Base-by-base conservation (phyloP, 1,140 invertebrate species). In the Yoshiicerus persimilis region DNA sequence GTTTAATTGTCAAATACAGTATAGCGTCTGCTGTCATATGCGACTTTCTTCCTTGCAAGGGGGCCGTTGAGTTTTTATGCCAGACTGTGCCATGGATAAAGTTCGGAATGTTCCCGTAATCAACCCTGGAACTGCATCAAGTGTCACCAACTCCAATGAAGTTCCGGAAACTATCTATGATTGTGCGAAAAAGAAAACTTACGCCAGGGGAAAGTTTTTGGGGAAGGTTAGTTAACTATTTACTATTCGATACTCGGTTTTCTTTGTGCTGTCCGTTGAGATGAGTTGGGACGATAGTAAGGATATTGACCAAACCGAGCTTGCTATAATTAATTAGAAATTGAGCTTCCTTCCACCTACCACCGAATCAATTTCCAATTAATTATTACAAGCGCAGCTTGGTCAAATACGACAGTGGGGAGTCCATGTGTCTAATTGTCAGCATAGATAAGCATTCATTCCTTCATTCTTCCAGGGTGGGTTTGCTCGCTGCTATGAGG, bases 401-500 rank as follows among this genome's bases (percentile, higher is more conserved):
- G 23, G 23, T 27, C 34, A 2, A n/a, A 2, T 34, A 13, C 75
- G 4, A 80, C 11, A 32, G 11, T 70, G 25, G 34, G 6, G 10
- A 11, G 27, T 34, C 5, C 75, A 32, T 34, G 70, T 34, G 4
- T 25, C 34, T n/a, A 34, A 56, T 39, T 11, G n/a, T n/a, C n/a
- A n/a, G n/a, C n/a, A 39, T 16, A 25, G 32, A n/a, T 38, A 34
- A 80, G 9, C 11, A 80, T 34, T 34, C 16, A 80, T n/a, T 66
- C 20, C 16, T 13, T 32, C 34, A 10, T 23, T n/a, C 36, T 64
- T 88, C 1, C 62, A 96, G 94, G 39, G 39, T 9, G 39, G 39
- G 1, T 41, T 41, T 11, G 96, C 95, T 25, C 93, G 94, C 90
- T 96, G 96, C 80, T 96, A 96, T 90, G 94, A 96, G 91, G 93